Evolutionary conservation across 2,113 vertebrate genomes (phyloP).

Genomic region (Fulmarus glacialis): DNA sequence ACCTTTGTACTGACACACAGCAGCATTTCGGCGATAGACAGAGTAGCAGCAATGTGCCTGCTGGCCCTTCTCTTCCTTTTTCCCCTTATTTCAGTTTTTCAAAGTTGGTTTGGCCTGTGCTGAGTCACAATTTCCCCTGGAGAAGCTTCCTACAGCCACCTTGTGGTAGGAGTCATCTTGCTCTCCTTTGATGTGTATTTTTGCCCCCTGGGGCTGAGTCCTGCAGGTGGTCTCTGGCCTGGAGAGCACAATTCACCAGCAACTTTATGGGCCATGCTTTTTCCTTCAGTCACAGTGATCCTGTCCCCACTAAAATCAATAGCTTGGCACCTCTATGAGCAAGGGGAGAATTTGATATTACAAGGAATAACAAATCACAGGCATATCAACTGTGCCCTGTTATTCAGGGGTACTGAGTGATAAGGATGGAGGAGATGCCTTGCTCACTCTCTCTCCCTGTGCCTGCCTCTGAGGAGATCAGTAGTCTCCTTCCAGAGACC

Average conservation of each 20-base stretch:
- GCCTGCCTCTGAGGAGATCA: background rate
- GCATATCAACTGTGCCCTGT: background rate
- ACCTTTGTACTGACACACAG: background rate
- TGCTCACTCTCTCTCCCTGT: background rate
- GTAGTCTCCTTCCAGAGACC: constrained; percentile 4
- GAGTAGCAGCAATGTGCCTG: background rate
- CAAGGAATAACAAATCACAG: background rate
- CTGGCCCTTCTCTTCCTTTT: background rate
- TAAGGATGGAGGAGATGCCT: background rate
- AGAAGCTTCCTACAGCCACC: background rate
- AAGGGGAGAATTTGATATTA: background rate
- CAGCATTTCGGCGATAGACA: background rate
- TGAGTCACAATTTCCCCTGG: background rate
- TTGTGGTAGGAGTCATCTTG: background rate
- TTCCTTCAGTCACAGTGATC: background rate
- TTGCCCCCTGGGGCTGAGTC: background rate
- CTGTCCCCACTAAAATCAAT: background rate
- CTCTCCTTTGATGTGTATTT: background rate
- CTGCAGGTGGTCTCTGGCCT: background rate
- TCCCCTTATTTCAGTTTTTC: background rate
- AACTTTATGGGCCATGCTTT: background rate
- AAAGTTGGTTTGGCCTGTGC: background rate
- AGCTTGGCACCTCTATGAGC: background rate
- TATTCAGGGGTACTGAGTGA: background rate
- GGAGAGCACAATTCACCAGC: background rate